Evolutionary conservation across 1,140 invertebrate species (phyloP).

Genomic region (Chlorops oryzae): DNA sequence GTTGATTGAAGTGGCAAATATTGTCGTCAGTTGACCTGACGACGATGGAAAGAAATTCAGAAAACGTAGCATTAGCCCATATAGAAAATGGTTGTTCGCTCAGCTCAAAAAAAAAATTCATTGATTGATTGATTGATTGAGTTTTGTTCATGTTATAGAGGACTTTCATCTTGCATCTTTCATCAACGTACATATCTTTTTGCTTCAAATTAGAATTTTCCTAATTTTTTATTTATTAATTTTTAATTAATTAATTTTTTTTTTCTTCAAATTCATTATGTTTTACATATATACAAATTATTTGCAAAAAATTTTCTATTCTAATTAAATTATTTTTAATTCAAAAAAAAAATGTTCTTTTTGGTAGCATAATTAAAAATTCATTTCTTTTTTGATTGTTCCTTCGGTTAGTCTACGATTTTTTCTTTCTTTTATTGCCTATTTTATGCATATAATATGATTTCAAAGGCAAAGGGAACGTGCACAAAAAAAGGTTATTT

Average conservation of each 20-base stretch:
- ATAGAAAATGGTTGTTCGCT: slow-evolving; percentile 8
- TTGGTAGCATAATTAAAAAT: slow-evolving; percentile 22
- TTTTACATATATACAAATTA: slow-evolving; percentile 3
- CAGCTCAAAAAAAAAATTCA: too few species aligned
- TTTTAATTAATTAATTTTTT: slow-evolving; percentile 36
- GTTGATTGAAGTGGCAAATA: slow-evolving; percentile 22
- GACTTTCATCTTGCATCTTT: too few species aligned
- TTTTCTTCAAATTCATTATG: slow-evolving; percentile 36
- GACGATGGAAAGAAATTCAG: slow-evolving; percentile 47
- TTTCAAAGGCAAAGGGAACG: too few species aligned
- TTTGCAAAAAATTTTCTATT: too few species aligned
- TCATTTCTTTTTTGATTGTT: slow-evolving; percentile 36
- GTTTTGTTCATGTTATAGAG: too few species aligned
- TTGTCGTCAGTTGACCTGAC: slow-evolving; percentile 50
- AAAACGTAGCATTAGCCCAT: slow-evolving; percentile 49
- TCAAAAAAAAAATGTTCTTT: slow-evolving; percentile 8
- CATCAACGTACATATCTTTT: too few species aligned
- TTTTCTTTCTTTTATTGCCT: too few species aligned
- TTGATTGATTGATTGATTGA: too few species aligned
- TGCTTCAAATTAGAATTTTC: slow-evolving; percentile 13
- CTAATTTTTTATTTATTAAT: slow-evolving; percentile 21
- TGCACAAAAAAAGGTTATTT: too few species aligned
- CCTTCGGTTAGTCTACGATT: slow-evolving; percentile 11
- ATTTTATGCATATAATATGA: too few species aligned
- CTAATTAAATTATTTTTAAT: slow-evolving; percentile 16